Evolutionary conservation across 2,888 invertebrate species (phyloP).

Genomic region (Limnephilus auricula): DNA sequence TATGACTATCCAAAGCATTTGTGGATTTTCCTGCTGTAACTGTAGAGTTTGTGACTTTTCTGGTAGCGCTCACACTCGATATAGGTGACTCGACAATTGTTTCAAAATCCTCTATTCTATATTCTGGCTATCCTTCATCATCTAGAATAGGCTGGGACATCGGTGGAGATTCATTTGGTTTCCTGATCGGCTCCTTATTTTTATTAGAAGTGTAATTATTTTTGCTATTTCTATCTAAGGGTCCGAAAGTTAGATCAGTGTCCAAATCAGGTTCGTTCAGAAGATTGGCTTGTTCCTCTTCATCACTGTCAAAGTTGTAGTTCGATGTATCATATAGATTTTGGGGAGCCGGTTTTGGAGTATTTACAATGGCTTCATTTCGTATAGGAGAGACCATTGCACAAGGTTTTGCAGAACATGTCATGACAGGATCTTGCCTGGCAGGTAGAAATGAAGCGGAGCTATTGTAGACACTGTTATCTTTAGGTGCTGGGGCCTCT

Average conservation of each 20-base stretch:
- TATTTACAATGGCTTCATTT: constrained; percentile 53
- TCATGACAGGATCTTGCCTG: constrained; percentile 70
- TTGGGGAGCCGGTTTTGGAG: constrained; percentile 15
- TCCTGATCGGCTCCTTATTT: constrained; percentile 20
- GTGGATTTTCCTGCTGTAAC: neutral
- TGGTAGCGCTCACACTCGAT: neutral
- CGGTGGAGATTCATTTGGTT: constrained; percentile 17
- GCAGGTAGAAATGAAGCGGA: constrained; percentile 74
- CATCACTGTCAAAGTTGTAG: constrained; percentile 55
- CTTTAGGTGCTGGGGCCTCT: constrained; percentile 66
- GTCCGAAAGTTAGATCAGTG: constrained; percentile 51
- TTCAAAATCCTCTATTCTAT: constrained; percentile 75
- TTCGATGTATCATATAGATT: constrained; percentile 18
- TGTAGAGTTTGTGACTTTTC: neutral
- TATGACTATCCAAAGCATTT: constrained; percentile 68
- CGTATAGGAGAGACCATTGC: constrained; percentile 69
- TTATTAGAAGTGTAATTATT: constrained; percentile 37
- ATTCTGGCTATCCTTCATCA: constrained; percentile 79
- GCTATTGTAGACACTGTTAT: constrained; percentile 69
- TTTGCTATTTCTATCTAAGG: constrained; percentile 21
- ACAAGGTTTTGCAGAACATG: constrained; percentile 69
- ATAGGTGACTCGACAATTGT: neutral
- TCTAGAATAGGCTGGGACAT: constrained; percentile 70
- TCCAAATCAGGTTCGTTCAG: constrained; percentile 54
- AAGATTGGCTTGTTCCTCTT: constrained; percentile 43